Evolutionary conservation across 2,888 invertebrate genomes (phyloP), one percentile per base, ranked within the genome.

Genomic region (Plebejus anna): DNA sequence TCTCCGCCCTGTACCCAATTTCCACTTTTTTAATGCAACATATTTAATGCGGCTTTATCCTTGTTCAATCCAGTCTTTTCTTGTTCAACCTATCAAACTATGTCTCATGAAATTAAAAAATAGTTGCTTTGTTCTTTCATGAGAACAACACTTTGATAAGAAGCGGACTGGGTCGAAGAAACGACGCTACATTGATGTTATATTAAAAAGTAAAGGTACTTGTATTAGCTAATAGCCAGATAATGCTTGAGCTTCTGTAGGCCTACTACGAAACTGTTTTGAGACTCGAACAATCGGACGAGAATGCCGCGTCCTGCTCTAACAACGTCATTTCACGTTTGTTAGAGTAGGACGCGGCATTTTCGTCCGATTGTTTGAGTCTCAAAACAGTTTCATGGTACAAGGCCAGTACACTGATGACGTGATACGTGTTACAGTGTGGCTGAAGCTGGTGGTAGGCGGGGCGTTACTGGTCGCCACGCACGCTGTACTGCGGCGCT

Each of bases 371-470:
- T 22, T 22, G 22, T 22, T 22, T 22, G 22, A 22, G 22, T 22
- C 22, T 22, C 22, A 22, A 22, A 22, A 22, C 22, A 22, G 22
- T 22, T 22, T 22, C 22, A 22, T 22, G 22, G 22, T 22, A 22
- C 22, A 22, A 22, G 22, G 22, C 22, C 22, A 22, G 51, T 55
- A 73, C 73, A 72, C 42, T 22, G 73, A 28, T 73, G 73, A 73
- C 73, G 84, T 81, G 87, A 89, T 88, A 88, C 91, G 88, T 96
- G 95, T 97, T 97, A 89, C 96, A 97, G 97, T 97, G 96, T 96
- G 96, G 93, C 96, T 97, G 94, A 97, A 97, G 95, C 95, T 97
- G 94, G 96, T 96, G 91, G 96, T 97, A 92, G 97, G 97, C 90
- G 95, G 96, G 90, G 97, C 97, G 87, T 95, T 97, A 89, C 95